phyloP scores from a whole-genome alignment of 2,113 vertebrate genomes.

The Dromaius novaehollandiae region DNA sequence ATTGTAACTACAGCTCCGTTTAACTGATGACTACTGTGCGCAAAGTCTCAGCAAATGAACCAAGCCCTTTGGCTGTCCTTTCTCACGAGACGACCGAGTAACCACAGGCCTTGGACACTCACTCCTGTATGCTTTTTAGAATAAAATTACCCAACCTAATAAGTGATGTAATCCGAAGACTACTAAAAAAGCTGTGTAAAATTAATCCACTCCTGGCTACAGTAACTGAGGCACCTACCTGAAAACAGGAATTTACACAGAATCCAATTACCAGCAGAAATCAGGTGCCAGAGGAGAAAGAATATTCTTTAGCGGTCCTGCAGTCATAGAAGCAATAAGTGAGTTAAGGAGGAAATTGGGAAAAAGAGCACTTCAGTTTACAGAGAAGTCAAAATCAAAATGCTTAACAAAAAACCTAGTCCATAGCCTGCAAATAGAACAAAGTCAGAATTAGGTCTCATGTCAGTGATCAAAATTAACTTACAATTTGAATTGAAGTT shows the following conservation, averaged over 20 bases:
- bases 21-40: neutral
- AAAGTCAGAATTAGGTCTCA: neutral
- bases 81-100: neutral
- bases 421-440: neutral
- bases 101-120: neutral
- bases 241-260: neutral
- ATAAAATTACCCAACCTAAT: neutral
- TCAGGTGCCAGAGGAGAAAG: neutral
- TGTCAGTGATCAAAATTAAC: neutral
- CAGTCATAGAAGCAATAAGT: neutral
- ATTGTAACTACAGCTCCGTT: neutral
- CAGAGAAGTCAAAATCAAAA: neutral
- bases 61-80: neutral
- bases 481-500: neutral
- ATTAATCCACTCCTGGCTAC: neutral
- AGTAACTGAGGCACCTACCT: neutral
- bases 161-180: neutral
- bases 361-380: neutral
- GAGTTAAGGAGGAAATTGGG: neutral
- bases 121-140: neutral
- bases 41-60: neutral
- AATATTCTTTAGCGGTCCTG: neutral
- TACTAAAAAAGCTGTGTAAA: neutral
- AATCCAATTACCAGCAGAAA: neutral
- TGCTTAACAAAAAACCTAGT: neutral